Conservation (phyloP, 2,888 invertebrate genomes). For the Eupithecia vulgata region DNA sequence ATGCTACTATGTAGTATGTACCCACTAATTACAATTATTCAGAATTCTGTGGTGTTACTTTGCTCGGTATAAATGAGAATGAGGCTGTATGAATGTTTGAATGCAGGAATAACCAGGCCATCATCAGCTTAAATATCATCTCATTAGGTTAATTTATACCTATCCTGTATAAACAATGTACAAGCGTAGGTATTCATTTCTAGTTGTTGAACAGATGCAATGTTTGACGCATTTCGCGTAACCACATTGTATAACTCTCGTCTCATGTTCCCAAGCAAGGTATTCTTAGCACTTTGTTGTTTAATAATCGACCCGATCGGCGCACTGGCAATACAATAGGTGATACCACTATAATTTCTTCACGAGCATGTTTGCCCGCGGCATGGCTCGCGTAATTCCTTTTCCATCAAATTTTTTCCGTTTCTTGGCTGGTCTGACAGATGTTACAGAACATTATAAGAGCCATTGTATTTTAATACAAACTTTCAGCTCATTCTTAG, state of each 20-base stretch:
- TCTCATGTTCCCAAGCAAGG: constrained; percentile 35
- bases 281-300: constrained; percentile 11
- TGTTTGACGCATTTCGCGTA: constrained; percentile 51
- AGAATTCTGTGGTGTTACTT: background rate
- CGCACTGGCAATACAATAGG: constrained; percentile 23
- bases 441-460: too few species aligned
- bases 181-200: constrained; percentile 8
- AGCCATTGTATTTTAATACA: too few species aligned
- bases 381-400: background rate
- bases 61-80: background rate
- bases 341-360: constrained; percentile 15
- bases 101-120: background rate
- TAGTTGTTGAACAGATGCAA: constrained; percentile 21
- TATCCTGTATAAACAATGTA: background rate
- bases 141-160: background rate
- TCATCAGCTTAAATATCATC: background rate
- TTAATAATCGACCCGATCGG: background rate
- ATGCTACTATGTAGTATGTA: background rate
- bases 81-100: background rate
- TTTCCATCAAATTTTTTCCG: background rate
- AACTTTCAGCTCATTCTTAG: too few species aligned
- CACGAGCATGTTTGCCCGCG: background rate
- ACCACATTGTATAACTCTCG: constrained; percentile 31
- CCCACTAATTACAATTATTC: too few species aligned
- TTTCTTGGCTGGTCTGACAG: background rate